Evolutionary conservation across 2,888 invertebrate genomes (phyloP), one percentile per base, ranked within the genome.

Genomic region (Sminthurinus aureus): DNA sequence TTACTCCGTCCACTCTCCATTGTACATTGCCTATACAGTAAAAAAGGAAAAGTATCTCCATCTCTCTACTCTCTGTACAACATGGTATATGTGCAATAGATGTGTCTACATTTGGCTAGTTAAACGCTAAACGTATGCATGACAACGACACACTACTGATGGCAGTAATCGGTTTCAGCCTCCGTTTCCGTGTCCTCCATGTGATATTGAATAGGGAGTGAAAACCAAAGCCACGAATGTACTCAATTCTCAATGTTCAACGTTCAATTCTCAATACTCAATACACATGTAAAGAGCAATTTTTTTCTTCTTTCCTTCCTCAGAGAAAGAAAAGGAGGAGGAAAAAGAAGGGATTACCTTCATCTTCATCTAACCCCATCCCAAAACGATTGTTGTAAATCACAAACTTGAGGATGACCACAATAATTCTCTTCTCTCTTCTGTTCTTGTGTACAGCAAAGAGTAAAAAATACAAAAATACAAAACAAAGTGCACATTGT

Each of bases 311-410:
- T 13, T 58, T 18, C 9, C 52, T n/a, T n/a, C n/a, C n/a, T n/a
- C n/a, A 66, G 66, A 64, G 1, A 64, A 4, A n/a, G 15, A n/a
- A 64, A 64, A 64, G 9, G n/a, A n/a, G 64, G 9, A 64, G 9
- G 8, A n/a, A 64, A 9, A 18, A n/a, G 1, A 22, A 22, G 69
- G 76, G 76, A 76, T 76, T 58, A 76, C 76, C 76, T 58, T 76
- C 76, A 18, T 76, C 58, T 58, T 58, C 76, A 51, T 76, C 50
- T 52, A 76, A 58, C 26, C 50, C 76, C 58, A 22, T 76, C 76
- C 22, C 18, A 58, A 73, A 75, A 76, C 71, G 71, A 71, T 71
- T 71, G 71, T 71, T 24, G 71, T 71, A 71, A 71, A 71, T 71
- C 71, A 71, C 71, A 71, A 71, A 71, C 22, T 71, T 3, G 24